These are phyloP conservation scores for Triops cancriformis DNA, from an alignment of 1,140 invertebrate species.

Conservation along the genomic window DNA sequence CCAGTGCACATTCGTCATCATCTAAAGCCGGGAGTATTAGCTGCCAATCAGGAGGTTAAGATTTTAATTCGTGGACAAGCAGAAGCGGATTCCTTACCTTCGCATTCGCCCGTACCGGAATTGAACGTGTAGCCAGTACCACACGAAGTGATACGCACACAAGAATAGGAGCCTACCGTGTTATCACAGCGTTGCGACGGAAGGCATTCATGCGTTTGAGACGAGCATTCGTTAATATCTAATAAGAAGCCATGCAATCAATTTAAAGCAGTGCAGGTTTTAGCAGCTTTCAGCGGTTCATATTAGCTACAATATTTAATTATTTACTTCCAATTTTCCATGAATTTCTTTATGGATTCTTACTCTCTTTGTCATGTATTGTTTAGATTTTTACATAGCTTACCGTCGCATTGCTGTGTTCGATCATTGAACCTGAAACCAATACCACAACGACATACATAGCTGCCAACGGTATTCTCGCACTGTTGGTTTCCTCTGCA, in stretches of 20 bases:
- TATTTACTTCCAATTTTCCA: no score
- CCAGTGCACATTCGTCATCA: constrained; percentile 80
- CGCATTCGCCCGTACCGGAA: constrained; percentile 71
- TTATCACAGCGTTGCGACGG: constrained; percentile 77
- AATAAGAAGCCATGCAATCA: constrained; percentile 26
- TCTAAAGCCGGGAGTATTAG: constrained; percentile 47
- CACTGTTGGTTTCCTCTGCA: constrained; percentile 48
- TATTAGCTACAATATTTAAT: no score
- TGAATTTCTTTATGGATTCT: no score
- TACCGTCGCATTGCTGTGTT: constrained; percentile 48
- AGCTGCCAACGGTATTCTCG: constrained; percentile 47
- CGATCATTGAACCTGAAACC: constrained; percentile 47
- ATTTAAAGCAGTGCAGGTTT: not conserved
- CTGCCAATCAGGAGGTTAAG: not conserved
- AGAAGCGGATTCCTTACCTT: constrained; percentile 49
- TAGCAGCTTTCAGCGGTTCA: no score
- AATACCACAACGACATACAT: constrained; percentile 42
- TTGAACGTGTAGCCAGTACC: constrained; percentile 95
- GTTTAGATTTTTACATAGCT: not conserved
- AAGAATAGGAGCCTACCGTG: constrained; percentile 74
- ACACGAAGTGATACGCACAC: constrained; percentile 73
- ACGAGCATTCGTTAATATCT: constrained; percentile 59
- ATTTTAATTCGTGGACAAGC: not conserved
- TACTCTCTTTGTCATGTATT: no score
- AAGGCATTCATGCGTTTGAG: constrained; percentile 47